Conservation (phyloP, 2,113 vertebrate genomes). For the Poeciliopsis prolifica region DNA sequence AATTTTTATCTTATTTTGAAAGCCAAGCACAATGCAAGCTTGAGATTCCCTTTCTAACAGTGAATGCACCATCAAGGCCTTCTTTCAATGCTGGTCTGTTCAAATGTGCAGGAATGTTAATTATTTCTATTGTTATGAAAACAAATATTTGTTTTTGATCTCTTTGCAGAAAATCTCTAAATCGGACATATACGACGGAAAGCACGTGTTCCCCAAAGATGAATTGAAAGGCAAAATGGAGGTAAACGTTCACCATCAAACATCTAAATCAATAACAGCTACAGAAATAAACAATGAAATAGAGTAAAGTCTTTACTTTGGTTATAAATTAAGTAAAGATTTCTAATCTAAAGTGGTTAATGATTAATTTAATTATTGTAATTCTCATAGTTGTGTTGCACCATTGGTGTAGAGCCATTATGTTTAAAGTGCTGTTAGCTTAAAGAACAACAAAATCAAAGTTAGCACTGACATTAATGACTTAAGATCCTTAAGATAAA, state of each 20-base stretch:
- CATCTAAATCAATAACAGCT: no score
- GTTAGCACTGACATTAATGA: no score
- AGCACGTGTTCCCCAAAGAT: conserved; percentile 37
- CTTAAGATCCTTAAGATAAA: not conserved
- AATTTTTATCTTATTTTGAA: not conserved
- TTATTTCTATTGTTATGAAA: not conserved
- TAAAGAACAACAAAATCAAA: not conserved
- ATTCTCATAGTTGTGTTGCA: not conserved
- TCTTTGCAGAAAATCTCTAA: conserved; percentile 21
- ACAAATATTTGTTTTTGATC: not conserved
- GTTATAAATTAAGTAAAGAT: not conserved
- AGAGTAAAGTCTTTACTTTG: not conserved
- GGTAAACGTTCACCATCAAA: conserved; percentile 26
- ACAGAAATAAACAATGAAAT: no score
- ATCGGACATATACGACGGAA: not conserved
- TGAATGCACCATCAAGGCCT: not conserved
- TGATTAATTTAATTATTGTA: not conserved
- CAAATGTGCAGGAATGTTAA: not conserved
- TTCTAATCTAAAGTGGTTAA: not conserved
- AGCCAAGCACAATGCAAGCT: not conserved
- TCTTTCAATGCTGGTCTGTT: not conserved
- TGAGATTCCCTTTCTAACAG: no score
- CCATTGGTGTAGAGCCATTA: no score
- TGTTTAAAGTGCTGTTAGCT: no score
- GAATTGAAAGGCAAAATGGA: not conserved